phyloP scores from a whole-genome alignment of 2,888 invertebrate species.

The Drosophila meridionalis region DNA sequence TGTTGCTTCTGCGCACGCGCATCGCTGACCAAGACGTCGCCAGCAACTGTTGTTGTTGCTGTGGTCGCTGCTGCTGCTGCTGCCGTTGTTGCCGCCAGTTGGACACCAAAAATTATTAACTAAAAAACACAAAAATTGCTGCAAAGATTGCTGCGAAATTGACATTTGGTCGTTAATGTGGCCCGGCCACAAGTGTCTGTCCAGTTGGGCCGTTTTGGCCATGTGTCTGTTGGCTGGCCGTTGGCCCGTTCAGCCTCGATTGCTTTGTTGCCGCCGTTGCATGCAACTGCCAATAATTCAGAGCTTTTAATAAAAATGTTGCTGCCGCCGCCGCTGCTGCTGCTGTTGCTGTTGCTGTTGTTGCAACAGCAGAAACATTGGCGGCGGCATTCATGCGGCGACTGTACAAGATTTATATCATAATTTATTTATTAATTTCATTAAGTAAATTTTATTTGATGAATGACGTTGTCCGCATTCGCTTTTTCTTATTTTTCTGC shows the following conservation, averaged over 20 bases:
- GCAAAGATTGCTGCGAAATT: constrained; percentile 77
- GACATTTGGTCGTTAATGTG: constrained; percentile 80
- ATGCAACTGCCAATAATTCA: constrained; percentile 78
- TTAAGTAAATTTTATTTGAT: constrained; percentile 80
- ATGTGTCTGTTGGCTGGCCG: constrained; percentile 18
- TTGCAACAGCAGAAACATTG: constrained; percentile 45
- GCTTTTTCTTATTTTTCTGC: constrained; percentile 7
- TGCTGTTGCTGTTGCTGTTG: constrained; percentile 14
- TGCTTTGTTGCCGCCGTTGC: constrained; percentile 72
- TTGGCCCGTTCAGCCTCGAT: constrained; percentile 54
- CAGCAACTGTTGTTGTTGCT: constrained; percentile 25
- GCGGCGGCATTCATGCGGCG: constrained; percentile 47
- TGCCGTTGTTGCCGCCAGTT: constrained; percentile 42
- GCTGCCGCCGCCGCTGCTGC: constrained; percentile 34
- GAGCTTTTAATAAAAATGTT: constrained; percentile 80
- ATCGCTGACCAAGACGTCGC: constrained; percentile 32
- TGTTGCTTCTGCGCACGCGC: constrained; percentile 52
- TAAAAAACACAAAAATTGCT: constrained; percentile 66
- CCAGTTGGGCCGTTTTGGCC: constrained; percentile 27
- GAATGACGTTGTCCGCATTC: constrained; percentile 70
- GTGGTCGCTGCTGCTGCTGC: constrained; percentile 15
- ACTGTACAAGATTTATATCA: constrained; percentile 79
- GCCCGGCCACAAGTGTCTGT: constrained; percentile 44
- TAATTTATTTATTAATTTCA: constrained; percentile 81
- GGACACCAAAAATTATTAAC: constrained; percentile 74